These are phyloP conservation scores for Brachycybe producta DNA, from an alignment of 2,888 invertebrate species.

Conservation along the genomic window DNA sequence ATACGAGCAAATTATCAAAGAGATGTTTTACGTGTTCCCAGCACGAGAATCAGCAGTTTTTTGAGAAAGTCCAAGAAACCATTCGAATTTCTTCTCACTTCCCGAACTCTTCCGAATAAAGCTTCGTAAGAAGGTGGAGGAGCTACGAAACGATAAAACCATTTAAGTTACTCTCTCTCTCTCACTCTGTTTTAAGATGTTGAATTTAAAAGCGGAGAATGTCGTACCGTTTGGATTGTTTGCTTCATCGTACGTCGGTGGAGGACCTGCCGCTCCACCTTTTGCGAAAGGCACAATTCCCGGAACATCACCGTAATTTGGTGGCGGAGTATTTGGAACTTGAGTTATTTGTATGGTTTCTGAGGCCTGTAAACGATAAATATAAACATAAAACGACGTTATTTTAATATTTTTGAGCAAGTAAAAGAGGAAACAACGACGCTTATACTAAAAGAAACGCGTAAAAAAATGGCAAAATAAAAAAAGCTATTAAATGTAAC, in stretches of 20 bases:
- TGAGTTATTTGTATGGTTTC: neutral
- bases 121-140: slow-evolving; percentile 56
- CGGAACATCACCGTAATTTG: slow-evolving; percentile 24
- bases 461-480: too few species aligned
- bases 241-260: slow-evolving; percentile 49
- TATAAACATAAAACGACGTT: too few species aligned
- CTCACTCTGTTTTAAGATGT: too few species aligned
- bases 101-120: slow-evolving; percentile 48
- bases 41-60: slow-evolving; percentile 44
- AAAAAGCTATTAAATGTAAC: too few species aligned
- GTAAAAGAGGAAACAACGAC: too few species aligned
- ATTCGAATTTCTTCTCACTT: slow-evolving; percentile 46
- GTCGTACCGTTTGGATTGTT: slow-evolving; percentile 46
- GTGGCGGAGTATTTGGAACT: slow-evolving; percentile 21
- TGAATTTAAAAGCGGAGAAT: too few species aligned
- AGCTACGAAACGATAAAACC: slow-evolving; percentile 31
- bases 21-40: slow-evolving; percentile 44
- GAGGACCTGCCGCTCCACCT: slow-evolving; percentile 35
- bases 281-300: slow-evolving; percentile 25
- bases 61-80: slow-evolving; percentile 48
- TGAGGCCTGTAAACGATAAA: neutral
- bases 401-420: too few species aligned
- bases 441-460: too few species aligned
- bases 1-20: neutral
- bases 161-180: neutral